phyloP scores from a whole-genome alignment of 2,888 invertebrate species.

The Volucella zonaria region DNA sequence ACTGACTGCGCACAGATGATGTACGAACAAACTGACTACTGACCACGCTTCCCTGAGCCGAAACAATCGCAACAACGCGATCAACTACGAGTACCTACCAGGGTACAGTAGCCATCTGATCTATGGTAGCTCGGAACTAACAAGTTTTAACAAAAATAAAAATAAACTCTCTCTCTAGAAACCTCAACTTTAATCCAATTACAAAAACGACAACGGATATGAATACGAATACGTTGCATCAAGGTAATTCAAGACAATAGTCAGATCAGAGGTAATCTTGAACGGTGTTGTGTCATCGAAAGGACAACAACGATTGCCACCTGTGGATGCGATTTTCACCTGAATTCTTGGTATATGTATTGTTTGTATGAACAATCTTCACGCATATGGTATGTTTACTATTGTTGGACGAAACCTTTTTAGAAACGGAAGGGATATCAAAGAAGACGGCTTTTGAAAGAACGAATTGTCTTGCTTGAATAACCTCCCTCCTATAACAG shows the following conservation, averaged over 20 bases:
- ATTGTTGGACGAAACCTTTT: conserved; percentile 18
- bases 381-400: conserved; percentile 10
- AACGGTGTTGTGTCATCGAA: conserved; percentile 52
- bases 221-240: conserved; percentile 64
- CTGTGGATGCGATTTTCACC: conserved; percentile 16
- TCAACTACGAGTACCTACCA: conserved; percentile 8
- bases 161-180: conserved; percentile 52
- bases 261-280: background rate
- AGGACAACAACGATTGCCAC: conserved; percentile 9
- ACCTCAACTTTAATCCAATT: conserved; percentile 63
- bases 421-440: conserved; percentile 36
- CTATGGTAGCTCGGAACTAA: conserved; percentile 36
- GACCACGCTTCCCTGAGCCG: conserved; percentile 53
- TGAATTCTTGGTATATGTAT: conserved; percentile 3
- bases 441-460: conserved; percentile 10
- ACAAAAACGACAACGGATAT: conserved; percentile 65
- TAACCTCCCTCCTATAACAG: background rate
- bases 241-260: conserved; percentile 64
- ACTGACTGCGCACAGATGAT: conserved; percentile 41
- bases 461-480: conserved; percentile 7
- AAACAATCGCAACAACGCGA: conserved; percentile 54
- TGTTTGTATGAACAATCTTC: conserved; percentile 1
- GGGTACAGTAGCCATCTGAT: conserved; percentile 57
- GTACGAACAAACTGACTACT: conserved; percentile 21
- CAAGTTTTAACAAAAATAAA: conserved; percentile 14